Evolutionary conservation across 2,888 invertebrate genomes (phyloP), one percentile per base, ranked within the genome.

Genomic region (Nomada ferruginata): DNA sequence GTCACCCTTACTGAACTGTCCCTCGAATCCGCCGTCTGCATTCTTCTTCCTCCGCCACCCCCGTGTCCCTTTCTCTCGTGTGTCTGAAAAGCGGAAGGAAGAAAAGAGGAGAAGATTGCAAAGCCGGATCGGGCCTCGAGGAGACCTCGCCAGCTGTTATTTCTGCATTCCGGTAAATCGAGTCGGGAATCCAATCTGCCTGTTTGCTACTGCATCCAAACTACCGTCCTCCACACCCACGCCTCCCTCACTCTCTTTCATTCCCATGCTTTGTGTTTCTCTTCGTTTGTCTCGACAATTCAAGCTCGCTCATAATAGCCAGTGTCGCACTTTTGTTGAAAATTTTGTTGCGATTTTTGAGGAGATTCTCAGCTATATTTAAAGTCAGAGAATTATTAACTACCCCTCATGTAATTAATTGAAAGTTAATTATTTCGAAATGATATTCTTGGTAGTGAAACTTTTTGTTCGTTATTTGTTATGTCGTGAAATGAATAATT

Each of bases 171-270:
- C 90, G 88, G 89, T 91, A 91, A 91, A 91, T 91, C 91, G 91
- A 91, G 87, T 91, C 89, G 89, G 87, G 90, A 91, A 91, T 91
- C 90, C 91, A 91, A 91, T 91, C 91, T 91, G 90, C 90, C 91
- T 91, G 91, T 90, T 91, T 90, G 91, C 89, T 88, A 85, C 87
- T 87, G 84, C 86, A 85, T 88, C 86, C 86, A 84, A 82, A 86
- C 83, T 82, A 84, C 85, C 82, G 81, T 73, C 82, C 78, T 76
- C 82, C 73, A 75, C 75, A 50, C 81, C 70, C 78, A 65, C 50
- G 66, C 53, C 73, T 23, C 23, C 15, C 10, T n/a, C 20, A 44
- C 26, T 59, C 44, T 42, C 55, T 23, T 11, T n/a, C 20, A 50
- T n/a, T 47, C 69, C 59, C 57, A 26, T 60, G 5, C 52, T 44